Base-by-base conservation (phyloP, 2,888 invertebrate species). In the Patella caerulea region DNA sequence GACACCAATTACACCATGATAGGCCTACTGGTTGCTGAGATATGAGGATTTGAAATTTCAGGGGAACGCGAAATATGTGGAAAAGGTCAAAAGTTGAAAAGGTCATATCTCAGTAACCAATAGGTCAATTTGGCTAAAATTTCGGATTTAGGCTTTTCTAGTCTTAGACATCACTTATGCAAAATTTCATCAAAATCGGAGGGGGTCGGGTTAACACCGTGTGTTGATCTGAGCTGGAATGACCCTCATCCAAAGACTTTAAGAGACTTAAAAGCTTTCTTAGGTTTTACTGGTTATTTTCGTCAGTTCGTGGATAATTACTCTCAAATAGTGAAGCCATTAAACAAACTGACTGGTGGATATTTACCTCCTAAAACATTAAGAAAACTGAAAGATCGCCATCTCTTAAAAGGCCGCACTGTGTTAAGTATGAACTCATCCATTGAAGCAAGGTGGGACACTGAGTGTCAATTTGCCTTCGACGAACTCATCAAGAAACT, bases 261-360 rank as follows among this genome's bases (percentile, higher is more conserved):
- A n/a, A n/a, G 59, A 65, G 59, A 65, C 19, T 12, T 65, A 11
- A 65, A 65, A 65, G 9, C n/a, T 12, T 65, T 65, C 19, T 11
- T 65, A n/a, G 59, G 59, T 19, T 65, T 65, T n/a, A 65, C 59
- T 3, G 59, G 59, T 11, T 65, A 65, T 12, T 65, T 65, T 19
- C 59, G 59, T 11, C 59, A n/a, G n/a, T 65, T 65, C 19, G 12
- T 65, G 19, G 59, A 65, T 19, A 65, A 12, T 65, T 65, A 65
- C 19, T 65, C 59, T n/a, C n/a, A n/a, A 65, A 65, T 65, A n/a
- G 59, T 65, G n/a, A 65, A 65, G 19, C 59, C n/a, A 17, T n/a
- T 65, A 9, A 65, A 65, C n/a, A 65, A n/a, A 9, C 12, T 65
- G 2, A 65, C 59, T n/a, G 12, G n/a, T 65, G 59, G 59, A 3